Evolutionary conservation across 2,113 vertebrate species (phyloP), one percentile per base, ranked within the genome.

Genomic region (Oxyruncus cristatus): DNA sequence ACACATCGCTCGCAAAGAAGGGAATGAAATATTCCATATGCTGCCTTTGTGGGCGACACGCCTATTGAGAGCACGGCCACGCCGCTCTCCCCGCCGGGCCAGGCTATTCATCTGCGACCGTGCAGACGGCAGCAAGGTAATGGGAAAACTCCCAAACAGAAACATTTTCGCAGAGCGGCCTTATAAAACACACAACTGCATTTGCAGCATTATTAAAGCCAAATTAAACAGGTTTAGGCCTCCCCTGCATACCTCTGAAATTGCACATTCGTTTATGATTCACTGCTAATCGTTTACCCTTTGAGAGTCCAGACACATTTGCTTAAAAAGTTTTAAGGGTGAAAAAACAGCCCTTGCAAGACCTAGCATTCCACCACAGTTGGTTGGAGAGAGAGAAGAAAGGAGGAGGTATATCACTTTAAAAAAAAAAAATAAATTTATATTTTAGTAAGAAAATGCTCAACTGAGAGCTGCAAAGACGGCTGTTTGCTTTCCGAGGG

Each of bases 11-110:
- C 62, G 90, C 58, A 88, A 89, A 85, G 89, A 35, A 21, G 37
- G 89, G 75, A 96, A 85, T 97, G 96, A 98, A 95, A 97, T 90
- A 97, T 95, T 85, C 97, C 97, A 75, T 96, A 94, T 96, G 97
- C 95, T 97, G 95, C 92, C 97, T 97, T 68, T 97, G 97, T 96
- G 88, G 67, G 78, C 5, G 93, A 97, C 96, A 96, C 6, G 87
- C 74, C 96, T 92, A 93, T 74, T 97, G 96, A 97, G 97, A 97
- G 94, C 92, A 77, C 84, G 71, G 91, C 97, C 91, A 46, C 1
- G 9, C 93, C 28, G 84, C 96, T 96, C 96, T 93, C 92, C 96
- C 97, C 6, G 89, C 73, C 50, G 93, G 97, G 97, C 96, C 97
- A 98, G 70, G 46, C 96, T 70, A 97, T 97, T 97, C 83, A 97